Evolutionary conservation across 1,140 invertebrate genomes (phyloP), one percentile per base, ranked within the genome.

Genomic region (Sinella curviseta): DNA sequence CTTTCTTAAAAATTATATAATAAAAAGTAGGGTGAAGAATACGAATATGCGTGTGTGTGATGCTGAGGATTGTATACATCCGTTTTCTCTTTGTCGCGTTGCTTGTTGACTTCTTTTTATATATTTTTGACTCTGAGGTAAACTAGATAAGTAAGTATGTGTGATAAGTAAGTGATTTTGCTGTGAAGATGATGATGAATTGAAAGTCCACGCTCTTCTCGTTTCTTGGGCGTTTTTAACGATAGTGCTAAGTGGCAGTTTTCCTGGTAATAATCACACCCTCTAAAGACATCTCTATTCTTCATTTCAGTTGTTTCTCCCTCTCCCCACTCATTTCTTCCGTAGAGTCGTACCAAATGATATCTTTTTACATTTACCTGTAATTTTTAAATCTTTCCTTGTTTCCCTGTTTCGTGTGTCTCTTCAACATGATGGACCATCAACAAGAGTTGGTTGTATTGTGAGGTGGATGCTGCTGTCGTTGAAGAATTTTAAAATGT

Each of bases 281-380:
- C 65, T 70, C 24, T 70, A 33, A 70, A 70, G 65, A 70, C 65
- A 70, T 70, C 65, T 70, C 65, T 70, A 70, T 70, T 70, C 65
- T 30, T 70, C 24, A 31, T 70, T 33, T 65, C 57, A 65, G 3
- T 65, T 65, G 3, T 65, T 65, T n/a, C 14, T 16, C 14, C n/a
- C 12, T 31, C 31, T 30, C 31, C 31, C 57, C 16, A n/a, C 24
- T 16, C 4, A 8, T 65, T n/a, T 65, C 57, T n/a, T 26, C 57
- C 16, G 57, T 26, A 65, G 39, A n/a, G n/a, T 48, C 20, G 8
- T 48, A 26, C 8, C 57, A 26, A 65, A 14, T 4, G 14, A 17
- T 65, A 8, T n/a, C 26, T 65, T 65, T 65, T 48, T 48, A 48
- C 39, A 48, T 48, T 48, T 48, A 12, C 39, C 39, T 48, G n/a